Percentiles rank a stretch among this genome's conserved stretches.
Evolutionary conservation across 2,113 vertebrate genomes (phyloP).

Genomic region (Anoura caudifer): DNA sequence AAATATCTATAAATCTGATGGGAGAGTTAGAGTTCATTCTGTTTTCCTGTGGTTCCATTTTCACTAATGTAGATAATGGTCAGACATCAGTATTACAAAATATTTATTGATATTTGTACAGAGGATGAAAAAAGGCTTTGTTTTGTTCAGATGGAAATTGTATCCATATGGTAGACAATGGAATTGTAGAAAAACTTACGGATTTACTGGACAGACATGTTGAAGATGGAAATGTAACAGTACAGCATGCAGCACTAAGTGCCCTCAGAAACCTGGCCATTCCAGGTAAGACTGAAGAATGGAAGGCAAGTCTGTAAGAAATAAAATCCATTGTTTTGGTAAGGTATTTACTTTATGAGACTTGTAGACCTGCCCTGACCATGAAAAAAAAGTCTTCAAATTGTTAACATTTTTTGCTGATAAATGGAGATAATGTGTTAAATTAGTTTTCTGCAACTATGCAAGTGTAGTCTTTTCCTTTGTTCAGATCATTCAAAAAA

Average conservation of each 20-base stretch:
- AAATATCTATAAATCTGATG: neutral
- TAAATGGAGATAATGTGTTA: neutral
- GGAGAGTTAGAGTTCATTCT: neutral
- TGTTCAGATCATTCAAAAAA: neutral
- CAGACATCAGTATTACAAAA: neutral
- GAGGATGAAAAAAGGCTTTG: conserved; percentile 39
- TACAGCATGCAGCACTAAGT: conserved; percentile 96
- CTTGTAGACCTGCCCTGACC: neutral
- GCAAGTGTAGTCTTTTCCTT: neutral
- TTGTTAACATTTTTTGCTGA: neutral
- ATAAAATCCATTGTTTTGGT: neutral
- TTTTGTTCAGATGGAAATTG: conserved; percentile 91
- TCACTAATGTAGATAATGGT: neutral
- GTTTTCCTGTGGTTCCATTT: neutral
- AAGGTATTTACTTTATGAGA: neutral
- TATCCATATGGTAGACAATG: conserved; percentile 98
- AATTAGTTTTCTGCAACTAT: neutral
- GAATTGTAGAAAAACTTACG: conserved; percentile 95
- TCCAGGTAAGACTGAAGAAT: conserved; percentile 85
- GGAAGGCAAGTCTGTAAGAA: neutral
- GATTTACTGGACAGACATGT: conserved; percentile 95
- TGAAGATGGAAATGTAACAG: conserved; percentile 95
- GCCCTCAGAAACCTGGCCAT: conserved; percentile 97
- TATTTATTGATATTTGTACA: neutral
- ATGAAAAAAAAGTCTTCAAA: neutral